These are phyloP conservation scores for Drosophila lacertosa DNA, from an alignment of 1,140 invertebrate species.

Conservation along the genomic window DNA sequence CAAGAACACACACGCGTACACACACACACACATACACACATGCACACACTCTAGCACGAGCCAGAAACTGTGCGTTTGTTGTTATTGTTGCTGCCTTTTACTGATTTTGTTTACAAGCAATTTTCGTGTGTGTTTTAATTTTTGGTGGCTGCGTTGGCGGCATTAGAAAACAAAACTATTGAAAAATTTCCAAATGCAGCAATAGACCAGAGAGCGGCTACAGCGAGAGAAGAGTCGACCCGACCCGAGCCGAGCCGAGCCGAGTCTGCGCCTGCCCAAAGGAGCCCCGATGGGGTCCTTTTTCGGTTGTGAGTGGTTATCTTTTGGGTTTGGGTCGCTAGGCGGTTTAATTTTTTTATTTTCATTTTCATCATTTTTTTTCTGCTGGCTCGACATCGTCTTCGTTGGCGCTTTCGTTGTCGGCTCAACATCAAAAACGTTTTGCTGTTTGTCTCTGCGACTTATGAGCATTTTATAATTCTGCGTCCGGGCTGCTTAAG, in stretches of 20 bases:
- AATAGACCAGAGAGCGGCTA: constrained; percentile 12
- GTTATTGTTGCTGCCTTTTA: constrained; percentile 7
- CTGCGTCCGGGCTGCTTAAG: constrained; percentile 49
- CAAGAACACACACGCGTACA: background rate
- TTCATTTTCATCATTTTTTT: background rate
- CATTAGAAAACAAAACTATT: constrained; percentile 35
- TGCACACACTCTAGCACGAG: constrained; percentile 18
- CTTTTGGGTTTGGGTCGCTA: constrained; percentile 35
- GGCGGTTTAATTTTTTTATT: constrained; percentile 16
- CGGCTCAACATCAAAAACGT: constrained; percentile 64
- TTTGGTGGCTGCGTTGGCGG: constrained; percentile 42
- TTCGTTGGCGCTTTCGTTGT: constrained; percentile 39
- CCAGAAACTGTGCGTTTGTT: constrained; percentile 5
- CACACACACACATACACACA: constrained; percentile 1
- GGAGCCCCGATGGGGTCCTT: constrained; percentile 27
- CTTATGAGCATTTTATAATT: constrained; percentile 67
- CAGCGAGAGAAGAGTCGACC: constrained; percentile 3
- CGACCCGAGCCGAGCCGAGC: no score
- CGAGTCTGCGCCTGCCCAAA: constrained; percentile 61
- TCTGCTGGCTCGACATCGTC: constrained; percentile 14
- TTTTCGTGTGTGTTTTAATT: constrained; percentile 57
- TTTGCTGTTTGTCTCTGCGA: constrained; percentile 53
- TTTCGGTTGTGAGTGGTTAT: constrained; percentile 30
- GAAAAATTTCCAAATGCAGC: constrained; percentile 53
- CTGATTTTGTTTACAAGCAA: constrained; percentile 62